Evolutionary conservation across 2,797 vertebrate genomes (phyloP), one percentile per base, ranked within the genome.

Genomic region (Diceros bicornis): DNA sequence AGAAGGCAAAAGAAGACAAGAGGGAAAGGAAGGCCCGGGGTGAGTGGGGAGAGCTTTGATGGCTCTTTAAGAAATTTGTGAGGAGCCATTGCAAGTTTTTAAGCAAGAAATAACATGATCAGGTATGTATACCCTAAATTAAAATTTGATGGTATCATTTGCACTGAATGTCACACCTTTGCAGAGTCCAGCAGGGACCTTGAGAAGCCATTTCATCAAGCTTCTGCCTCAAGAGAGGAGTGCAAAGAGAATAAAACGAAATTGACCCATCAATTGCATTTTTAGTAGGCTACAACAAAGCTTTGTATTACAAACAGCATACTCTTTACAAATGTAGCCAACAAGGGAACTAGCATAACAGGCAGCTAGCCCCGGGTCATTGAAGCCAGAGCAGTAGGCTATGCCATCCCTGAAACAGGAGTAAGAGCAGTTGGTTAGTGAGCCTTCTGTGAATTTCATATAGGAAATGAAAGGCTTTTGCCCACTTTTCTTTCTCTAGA

Each of bases 191-290:
- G 64, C 57, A 47, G 37, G 25, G 5, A 72, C 17, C 32, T 57
- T 77, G 29, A 90, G 29, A 72, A 61, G 44, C n/a, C 79, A 82
- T 74, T 81, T 66, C 34, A 77, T 57, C 79, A 66, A 86, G 0
- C 4, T 74, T 86, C 77, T 84, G 18, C n/a, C n/a, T 92, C 64
- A 83, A 47, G 69, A 68, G 41, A 71, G 41, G 34, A 52, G 8
- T 72, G 20, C 57, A 41, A 94, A 81, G 34, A 69, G 10, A 71
- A 90, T 64, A 64, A 92, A 90, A 81, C 41, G 11, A 92, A 90
- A 55, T 9, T 32, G 52, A 55, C 25, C 50, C 37, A 47, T 61
- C 27, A 17, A 7, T 6, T 95, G 79, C n/a, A n/a, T 75, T 66
- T 55, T 41, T 50, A 74, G 41, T 21, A 71, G 44, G 37, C 47